Evolutionary conservation across 2,888 invertebrate genomes (phyloP).

Genomic region (Pollenia labialis): DNA sequence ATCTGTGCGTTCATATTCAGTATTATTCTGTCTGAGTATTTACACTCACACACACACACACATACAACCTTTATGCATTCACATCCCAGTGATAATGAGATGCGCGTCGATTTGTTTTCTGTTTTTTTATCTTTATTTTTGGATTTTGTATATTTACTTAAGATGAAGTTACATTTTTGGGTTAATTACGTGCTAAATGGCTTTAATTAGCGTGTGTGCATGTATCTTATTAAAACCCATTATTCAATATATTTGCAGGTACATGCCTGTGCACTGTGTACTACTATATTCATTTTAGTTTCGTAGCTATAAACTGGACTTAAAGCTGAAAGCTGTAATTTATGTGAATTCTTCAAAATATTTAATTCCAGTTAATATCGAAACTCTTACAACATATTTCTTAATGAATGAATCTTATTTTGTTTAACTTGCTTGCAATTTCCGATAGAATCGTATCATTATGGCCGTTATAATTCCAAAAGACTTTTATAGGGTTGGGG

Average conservation of each 20-base stretch:
- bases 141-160: constrained; percentile 73
- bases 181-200: constrained; percentile 83
- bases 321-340: too few relatives aligned
- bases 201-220: constrained; percentile 73
- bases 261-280: not conserved
- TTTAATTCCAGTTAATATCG: too few relatives aligned
- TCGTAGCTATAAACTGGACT: too few relatives aligned
- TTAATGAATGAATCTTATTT: too few relatives aligned
- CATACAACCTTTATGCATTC: constrained; percentile 78
- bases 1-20: not conserved
- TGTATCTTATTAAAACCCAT: constrained; percentile 56
- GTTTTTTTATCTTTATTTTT: constrained; percentile 72
- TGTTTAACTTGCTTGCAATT: too few relatives aligned
- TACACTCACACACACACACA: not conserved
- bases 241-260: not conserved
- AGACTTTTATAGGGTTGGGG: too few relatives aligned
- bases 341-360: too few relatives aligned
- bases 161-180: constrained; percentile 82
- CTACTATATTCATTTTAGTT: too few relatives aligned
- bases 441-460: too few relatives aligned
- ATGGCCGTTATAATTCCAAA: too few relatives aligned
- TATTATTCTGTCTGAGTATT: not conserved
- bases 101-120: constrained; percentile 77
- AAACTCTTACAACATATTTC: too few relatives aligned
- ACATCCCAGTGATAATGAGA: constrained; percentile 83